Percentiles rank a stretch among this genome's conserved stretches.
phyloP scores from a whole-genome alignment of 2,797 vertebrate genomes.

The Muscicapa comitata region DNA sequence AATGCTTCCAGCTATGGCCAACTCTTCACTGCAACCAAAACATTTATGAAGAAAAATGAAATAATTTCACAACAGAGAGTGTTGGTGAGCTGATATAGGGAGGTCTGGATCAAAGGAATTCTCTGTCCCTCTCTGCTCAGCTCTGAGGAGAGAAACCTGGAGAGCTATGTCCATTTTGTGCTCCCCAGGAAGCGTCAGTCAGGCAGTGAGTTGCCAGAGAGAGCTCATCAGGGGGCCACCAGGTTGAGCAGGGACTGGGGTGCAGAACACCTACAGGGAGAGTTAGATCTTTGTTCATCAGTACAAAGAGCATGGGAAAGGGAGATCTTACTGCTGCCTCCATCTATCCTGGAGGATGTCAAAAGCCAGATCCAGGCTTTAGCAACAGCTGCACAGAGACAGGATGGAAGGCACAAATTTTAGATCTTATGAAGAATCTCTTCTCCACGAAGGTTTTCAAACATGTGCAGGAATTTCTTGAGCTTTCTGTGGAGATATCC shows the following conservation, averaged over 20 bases:
- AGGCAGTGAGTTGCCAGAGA: background rate
- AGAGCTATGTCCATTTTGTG: background rate
- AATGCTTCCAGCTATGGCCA: background rate
- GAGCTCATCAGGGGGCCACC: background rate
- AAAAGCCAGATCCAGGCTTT: background rate
- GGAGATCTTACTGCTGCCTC: background rate
- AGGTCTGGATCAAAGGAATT: background rate
- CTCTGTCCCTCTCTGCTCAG: background rate
- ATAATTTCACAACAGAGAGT: background rate
- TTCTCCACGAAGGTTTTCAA: background rate
- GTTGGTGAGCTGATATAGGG: accelerated
- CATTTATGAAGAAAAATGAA: background rate
- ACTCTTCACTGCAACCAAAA: background rate
- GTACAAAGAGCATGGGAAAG: background rate
- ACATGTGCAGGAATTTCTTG: background rate
- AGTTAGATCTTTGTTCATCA: background rate
- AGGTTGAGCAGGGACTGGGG: background rate
- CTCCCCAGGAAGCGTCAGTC: background rate
- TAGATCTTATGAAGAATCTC: background rate
- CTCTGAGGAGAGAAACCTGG: background rate
- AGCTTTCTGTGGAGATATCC: background rate
- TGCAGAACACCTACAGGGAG: background rate
- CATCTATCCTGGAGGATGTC: background rate
- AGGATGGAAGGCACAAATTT: background rate
- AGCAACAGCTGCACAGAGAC: background rate